These are phyloP conservation scores for Phaethornis superciliosus DNA, from an alignment of 2,113 vertebrate species.

Conservation along the genomic window DNA sequence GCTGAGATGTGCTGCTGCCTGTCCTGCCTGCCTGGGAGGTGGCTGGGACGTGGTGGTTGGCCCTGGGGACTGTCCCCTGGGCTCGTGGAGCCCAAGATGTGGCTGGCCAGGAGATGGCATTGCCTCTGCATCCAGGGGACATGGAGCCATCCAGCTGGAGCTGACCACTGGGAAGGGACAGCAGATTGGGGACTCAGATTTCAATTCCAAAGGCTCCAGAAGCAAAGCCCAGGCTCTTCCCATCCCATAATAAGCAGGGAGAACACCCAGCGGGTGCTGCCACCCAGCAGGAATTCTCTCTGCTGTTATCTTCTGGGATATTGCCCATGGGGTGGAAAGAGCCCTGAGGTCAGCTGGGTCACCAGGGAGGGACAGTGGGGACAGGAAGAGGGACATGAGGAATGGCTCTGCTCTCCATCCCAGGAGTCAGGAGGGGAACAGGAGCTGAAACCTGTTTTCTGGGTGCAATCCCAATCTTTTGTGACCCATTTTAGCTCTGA, in stretches of 20 bases:
- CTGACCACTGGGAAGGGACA: rapidly evolving
- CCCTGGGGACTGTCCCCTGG: background rate
- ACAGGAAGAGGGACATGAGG: no score
- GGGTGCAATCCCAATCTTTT: no score
- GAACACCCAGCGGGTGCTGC: background rate
- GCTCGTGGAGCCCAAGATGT: no score
- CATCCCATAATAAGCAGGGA: background rate
- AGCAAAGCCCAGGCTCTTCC: background rate
- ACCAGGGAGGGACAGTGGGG: no score
- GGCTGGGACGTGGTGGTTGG: background rate
- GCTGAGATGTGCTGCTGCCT: background rate
- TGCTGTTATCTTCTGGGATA: background rate
- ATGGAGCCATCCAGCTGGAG: background rate
- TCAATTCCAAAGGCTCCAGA: background rate
- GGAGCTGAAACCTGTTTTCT: no score
- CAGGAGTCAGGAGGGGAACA: no score
- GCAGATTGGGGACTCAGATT: background rate
- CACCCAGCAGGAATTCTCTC: background rate
- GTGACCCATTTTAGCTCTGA: no score
- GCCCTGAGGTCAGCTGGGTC: no score
- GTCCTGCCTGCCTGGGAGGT: background rate
- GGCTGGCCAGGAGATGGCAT: background rate
- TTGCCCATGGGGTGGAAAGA: no score
- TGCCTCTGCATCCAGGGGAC: background rate
- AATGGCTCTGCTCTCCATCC: no score